These are phyloP conservation scores for Rhinoderma darwinii DNA, from an alignment of 2,113 vertebrate species.

Conservation along the genomic window DNA sequence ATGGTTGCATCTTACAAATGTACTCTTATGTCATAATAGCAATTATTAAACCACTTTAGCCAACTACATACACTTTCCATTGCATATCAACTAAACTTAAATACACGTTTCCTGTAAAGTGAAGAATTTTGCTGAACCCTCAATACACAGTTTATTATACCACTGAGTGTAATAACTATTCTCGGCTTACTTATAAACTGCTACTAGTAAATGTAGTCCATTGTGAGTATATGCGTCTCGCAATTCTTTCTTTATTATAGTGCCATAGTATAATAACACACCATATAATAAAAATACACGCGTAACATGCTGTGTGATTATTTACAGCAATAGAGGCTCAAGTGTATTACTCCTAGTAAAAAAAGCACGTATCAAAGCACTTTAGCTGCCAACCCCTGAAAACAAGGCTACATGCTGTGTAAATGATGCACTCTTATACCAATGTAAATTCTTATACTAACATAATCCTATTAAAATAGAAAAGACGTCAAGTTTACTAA, in stretches of 20 bases:
- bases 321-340: background rate
- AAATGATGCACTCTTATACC: background rate
- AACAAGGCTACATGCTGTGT: background rate
- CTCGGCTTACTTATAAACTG: background rate
- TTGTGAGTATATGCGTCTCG: background rate
- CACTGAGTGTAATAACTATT: background rate
- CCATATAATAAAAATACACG: background rate
- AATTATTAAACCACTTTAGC: background rate
- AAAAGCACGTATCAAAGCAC: conserved; percentile 16
- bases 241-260: conserved; percentile 1
- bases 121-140: background rate
- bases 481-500: background rate
- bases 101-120: background rate
- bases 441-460: background rate
- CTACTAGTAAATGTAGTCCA: conserved; percentile 1
- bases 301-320: background rate
- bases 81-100: background rate
- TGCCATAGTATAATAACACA: conserved; percentile 10
- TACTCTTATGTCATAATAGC: background rate
- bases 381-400: conserved; percentile 14
- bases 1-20: background rate
- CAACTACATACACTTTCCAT: no score
- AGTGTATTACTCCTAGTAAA: background rate
- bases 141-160: background rate
- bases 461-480: background rate